Base-by-base conservation (phyloP, 37 sponge, comb jelly and placozoan genomes). In the Ephydatia muelleri region DNA sequence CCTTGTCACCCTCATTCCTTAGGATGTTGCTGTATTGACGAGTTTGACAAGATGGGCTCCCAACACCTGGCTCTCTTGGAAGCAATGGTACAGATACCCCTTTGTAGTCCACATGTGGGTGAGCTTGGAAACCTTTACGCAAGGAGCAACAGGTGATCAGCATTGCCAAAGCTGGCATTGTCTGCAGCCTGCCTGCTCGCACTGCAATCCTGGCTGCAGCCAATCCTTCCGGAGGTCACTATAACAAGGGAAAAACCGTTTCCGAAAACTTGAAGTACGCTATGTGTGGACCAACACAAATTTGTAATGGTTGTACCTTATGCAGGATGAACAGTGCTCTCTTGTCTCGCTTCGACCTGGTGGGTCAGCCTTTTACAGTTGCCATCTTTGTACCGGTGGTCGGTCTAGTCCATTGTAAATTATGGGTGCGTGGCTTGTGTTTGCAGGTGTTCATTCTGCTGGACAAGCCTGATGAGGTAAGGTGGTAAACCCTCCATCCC, bases 1-100 rank as follows among this genome's bases (percentile, higher is more conserved):
- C 6, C 19, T 36, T 38, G 12, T 77, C 9, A 38, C 30, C 19
- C 32, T 23, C 29, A 75, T 9, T 72, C 31, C 5, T 26, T 14
- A 90, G 94, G 98, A 0, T 97, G 98, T 49, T 98, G 99, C 47
- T 98, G 99, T 84, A 98, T 98, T 91, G 99, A 98, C 83, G 99
- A 98, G 82, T 98, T 98, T 88, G 99, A 98, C 49, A 98, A 98
- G 90, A 96, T 98, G 99, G 90, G 90, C 21, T 76, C 57, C 47
- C 99, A 98, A 71, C 99, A 98, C 77, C 95, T 93, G 47, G 97
- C 97, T n/a, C 92, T 98, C 35, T 70, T 98, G 75, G 99, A 98
- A 76, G 99, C 99, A 22, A 98, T 98, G 99, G 93, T 92, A 72
- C 28, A 72, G 28, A 19, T 3, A 27, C 5, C 26, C n/a, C 36